A percentile compares a stretch with the other conserved stretches of the same genome.
Evolutionary conservation across 2,888 invertebrate genomes (phyloP).

Genomic region (Halictus ligatus): DNA sequence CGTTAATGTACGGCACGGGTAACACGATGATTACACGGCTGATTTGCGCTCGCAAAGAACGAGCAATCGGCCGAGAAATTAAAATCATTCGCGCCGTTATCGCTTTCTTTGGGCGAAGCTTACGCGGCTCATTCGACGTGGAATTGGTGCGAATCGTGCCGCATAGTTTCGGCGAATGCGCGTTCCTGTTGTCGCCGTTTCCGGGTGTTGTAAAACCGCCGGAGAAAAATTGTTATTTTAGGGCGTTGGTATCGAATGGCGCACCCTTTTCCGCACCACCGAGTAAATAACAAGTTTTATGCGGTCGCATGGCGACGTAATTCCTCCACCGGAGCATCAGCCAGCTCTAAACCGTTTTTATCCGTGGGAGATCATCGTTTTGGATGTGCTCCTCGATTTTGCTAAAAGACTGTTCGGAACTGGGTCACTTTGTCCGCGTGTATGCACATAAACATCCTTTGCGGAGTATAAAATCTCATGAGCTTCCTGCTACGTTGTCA

Average conservation of each 20-base stretch:
- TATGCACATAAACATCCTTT: slow-evolving; percentile 47
- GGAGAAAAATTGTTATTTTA: not conserved
- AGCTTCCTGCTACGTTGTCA: slow-evolving; percentile 50
- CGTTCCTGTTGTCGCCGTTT: not conserved
- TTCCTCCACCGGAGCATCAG: not conserved
- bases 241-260: not conserved
- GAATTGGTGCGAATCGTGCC: not conserved
- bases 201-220: not conserved
- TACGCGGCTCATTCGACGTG: not conserved
- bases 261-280: not conserved
- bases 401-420: slow-evolving; percentile 45
- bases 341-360: slow-evolving; percentile 46
- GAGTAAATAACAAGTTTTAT: slow-evolving; percentile 34
- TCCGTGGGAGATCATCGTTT: slow-evolving; percentile 43
- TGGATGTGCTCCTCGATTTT: slow-evolving; percentile 30
- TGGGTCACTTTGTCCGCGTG: slow-evolving; percentile 41
- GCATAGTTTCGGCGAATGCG: not conserved
- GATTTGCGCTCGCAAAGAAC: not conserved
- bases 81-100: not conserved
- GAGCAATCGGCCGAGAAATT: not conserved
- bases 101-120: not conserved
- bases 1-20: not conserved
- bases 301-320: not conserved
- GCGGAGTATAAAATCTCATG: slow-evolving; percentile 47
- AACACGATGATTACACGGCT: not conserved